These are phyloP conservation scores for Cheilosia vulpina DNA, from an alignment of 2,888 invertebrate species.

Conservation along the genomic window DNA sequence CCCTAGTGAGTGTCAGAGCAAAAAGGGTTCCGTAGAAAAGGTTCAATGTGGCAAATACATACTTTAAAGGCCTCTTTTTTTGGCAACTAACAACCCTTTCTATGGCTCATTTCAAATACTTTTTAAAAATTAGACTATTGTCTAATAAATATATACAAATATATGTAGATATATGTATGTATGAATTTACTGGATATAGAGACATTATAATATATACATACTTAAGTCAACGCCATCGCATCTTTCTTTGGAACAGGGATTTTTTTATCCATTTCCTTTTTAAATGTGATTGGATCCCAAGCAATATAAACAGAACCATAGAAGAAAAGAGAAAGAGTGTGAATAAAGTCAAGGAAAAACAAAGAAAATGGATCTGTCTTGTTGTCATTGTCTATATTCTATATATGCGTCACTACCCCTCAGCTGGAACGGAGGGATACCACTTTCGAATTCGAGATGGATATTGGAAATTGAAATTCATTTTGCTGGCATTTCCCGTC, in stretches of 20 bases:
- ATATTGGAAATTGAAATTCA: slow-evolving; percentile 58
- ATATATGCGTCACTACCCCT: not conserved
- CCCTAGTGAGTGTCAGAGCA: slow-evolving; percentile 17
- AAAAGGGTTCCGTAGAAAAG: slow-evolving; percentile 33
- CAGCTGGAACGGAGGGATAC: slow-evolving; percentile 20
- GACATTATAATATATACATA: slow-evolving; percentile 39
- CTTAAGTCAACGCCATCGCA: slow-evolving; percentile 41
- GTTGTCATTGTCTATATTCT: slow-evolving; percentile 48
- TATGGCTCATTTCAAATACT: slow-evolving; percentile 41
- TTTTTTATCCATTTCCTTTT: slow-evolving; percentile 35
- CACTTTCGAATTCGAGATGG: slow-evolving; percentile 48
- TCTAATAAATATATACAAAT: slow-evolving; percentile 11
- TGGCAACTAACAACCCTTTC: slow-evolving; percentile 40
- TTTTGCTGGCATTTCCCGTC: slow-evolving; percentile 42
- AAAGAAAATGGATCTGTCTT: slow-evolving; percentile 27
- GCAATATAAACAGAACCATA: not conserved
- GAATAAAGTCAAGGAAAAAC: slow-evolving; percentile 37
- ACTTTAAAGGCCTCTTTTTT: slow-evolving; percentile 49
- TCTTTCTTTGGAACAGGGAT: slow-evolving; percentile 25
- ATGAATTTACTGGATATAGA: not conserved
- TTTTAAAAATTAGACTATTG: slow-evolving; percentile 59
- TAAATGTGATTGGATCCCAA: slow-evolving; percentile 54
- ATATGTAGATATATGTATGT: not conserved
- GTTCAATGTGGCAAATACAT: slow-evolving; percentile 43
- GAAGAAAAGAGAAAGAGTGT: slow-evolving; percentile 8